Evolutionary conservation across 2,888 invertebrate genomes (phyloP), one percentile per base, ranked within the genome.

Genomic region (Cephus spinipes): DNA sequence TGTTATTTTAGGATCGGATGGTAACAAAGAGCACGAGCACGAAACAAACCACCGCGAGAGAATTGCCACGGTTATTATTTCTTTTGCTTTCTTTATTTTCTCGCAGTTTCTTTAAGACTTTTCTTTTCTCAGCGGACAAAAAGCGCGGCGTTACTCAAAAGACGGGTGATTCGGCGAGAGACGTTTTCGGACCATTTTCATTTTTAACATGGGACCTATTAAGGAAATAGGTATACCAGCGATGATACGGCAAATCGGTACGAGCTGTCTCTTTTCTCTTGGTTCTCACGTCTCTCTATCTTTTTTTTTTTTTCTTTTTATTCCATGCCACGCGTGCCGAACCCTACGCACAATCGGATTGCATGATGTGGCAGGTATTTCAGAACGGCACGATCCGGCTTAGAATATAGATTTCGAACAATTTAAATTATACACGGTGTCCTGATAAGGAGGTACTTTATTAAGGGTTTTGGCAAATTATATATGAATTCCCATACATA

Each of bases 331-430:
- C 79, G 79, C 73, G 80, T 76, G 77, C 80, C 77, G 76, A 77
- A 55, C 35, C 23, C 31, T 69, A 73, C 75, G 77, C 75, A 79
- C 79, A 80, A 82, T 81, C 81, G 81, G 75, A 73, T 74, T 35
- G 74, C 68, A 76, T 82, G 81, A 82, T 81, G 78, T 40, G 79
- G 82, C 82, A 79, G 73, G 73, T 78, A 74, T 77, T 30, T 33
- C 71, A 9, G 71, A 33, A 33, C 71, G 71, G 31, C 33, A 71
- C 71, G 71, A 71, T 23, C 12, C 9, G 23, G 23, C 55, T 23
- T 55, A 2, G 55, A 55, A 55, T 23, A 55, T 55, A 55, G 23
- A 23, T 55, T 23, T 55, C 9, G 23, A 55, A 55, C 55, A 55
- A 55, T 23, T 55, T 55, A 55, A 55, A 55, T 55, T 23, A 55